These are phyloP conservation scores for Eilema depressum DNA, from an alignment of 2,888 invertebrate genomes.

Conservation along the genomic window DNA sequence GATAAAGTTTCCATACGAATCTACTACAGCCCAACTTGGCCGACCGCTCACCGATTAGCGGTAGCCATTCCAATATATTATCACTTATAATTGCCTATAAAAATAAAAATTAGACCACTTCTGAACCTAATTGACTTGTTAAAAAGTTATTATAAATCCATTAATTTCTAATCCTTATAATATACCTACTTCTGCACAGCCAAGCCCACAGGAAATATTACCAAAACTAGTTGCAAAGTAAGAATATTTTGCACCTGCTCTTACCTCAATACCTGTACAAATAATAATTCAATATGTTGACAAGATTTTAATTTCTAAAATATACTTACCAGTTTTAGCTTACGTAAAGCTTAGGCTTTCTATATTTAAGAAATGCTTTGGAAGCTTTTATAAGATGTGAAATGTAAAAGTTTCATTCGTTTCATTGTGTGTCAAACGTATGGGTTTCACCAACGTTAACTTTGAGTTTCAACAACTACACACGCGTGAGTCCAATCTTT, in stretches of 20 bases:
- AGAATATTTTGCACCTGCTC: constrained; percentile 8
- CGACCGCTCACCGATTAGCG: constrained; percentile 6
- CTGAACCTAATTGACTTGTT: constrained; percentile 18
- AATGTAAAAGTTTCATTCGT: neutral
- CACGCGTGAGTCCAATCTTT: too few species aligned
- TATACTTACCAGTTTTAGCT: neutral
- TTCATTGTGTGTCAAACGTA: neutral
- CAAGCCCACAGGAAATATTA: constrained; percentile 31
- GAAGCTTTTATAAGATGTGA: neutral
- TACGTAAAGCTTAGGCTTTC: neutral
- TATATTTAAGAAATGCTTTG: neutral
- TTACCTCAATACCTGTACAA: neutral
- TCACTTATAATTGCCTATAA: constrained; percentile 19
- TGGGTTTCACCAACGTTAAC: neutral
- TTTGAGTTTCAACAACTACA: too few species aligned
- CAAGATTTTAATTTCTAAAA: constrained; percentile 5
- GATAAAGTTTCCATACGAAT: constrained; percentile 11
- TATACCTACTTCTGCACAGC: constrained; percentile 26
- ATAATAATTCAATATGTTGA: constrained; percentile 6
- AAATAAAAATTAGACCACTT: constrained; percentile 12
- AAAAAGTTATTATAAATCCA: constrained; percentile 19
- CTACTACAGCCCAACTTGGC: constrained; percentile 11
- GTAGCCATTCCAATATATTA: constrained; percentile 13
- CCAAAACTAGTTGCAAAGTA: constrained; percentile 20
- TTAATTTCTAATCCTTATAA: constrained; percentile 23